Evolutionary conservation across 2,113 vertebrate genomes (phyloP).

Genomic region (Azemiops feae): DNA sequence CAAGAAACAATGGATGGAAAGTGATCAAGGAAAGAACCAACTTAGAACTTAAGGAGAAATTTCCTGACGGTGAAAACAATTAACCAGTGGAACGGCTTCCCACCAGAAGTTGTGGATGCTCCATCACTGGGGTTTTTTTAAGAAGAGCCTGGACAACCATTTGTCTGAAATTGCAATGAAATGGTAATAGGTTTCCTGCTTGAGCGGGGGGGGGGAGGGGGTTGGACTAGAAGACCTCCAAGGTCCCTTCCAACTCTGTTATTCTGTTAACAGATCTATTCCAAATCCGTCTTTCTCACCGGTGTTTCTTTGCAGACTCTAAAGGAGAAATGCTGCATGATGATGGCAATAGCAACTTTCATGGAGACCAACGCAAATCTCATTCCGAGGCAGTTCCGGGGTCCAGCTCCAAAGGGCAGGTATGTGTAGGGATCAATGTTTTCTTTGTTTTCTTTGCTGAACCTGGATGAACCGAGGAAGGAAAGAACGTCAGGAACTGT

Average conservation of each 20-base stretch:
- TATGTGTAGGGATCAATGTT: constrained; percentile 68
- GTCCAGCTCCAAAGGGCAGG: constrained; percentile 83
- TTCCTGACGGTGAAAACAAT: no score
- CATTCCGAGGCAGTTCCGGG: constrained; percentile 86
- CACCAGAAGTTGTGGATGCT: no score
- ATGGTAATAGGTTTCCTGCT: no score
- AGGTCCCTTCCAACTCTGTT: not conserved
- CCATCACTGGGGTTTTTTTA: no score
- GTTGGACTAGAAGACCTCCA: not conserved
- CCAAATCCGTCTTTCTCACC: constrained; percentile 60
- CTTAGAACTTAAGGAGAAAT: no score
- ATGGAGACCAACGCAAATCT: constrained; percentile 78
- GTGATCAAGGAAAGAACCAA: no score
- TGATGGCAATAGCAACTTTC: constrained; percentile 69
- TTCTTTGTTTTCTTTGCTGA: constrained; percentile 79
- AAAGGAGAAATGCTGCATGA: constrained; percentile 78
- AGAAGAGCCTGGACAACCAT: no score
- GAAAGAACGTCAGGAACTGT: no score
- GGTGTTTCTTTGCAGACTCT: constrained; percentile 78
- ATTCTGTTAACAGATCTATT: not conserved
- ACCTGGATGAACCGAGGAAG: constrained; percentile 64
- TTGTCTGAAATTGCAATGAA: no score
- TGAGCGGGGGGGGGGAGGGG: no score
- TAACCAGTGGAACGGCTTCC: no score
- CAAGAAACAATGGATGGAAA: no score